Base-by-base conservation (phyloP, 2,888 invertebrate genomes). In the Euproctis similis region DNA sequence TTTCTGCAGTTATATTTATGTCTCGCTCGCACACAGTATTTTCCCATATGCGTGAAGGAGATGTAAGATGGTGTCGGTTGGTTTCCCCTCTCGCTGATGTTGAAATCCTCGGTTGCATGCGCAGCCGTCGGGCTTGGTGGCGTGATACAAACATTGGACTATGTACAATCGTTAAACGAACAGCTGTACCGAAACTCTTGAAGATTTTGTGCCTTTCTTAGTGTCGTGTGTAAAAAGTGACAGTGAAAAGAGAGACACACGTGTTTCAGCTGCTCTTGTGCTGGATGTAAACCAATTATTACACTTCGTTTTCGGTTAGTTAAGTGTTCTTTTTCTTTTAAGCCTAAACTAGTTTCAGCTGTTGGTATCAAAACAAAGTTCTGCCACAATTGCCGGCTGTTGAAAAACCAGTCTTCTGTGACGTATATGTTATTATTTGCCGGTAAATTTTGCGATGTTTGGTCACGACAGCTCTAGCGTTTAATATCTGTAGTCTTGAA, bases 21-120 rank as follows among this genome's bases (percentile, higher is more conserved):
- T 75, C 62, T 68, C 71, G 41, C 26, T 26, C 34, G 34, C 31
- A 12, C 28, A 39, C 29, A 23, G 39, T 14, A 18, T 18, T 10
- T 12, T 17, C n/a, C 18, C 13, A 30, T 37, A 44, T 26, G 78
- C 51, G 56, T 26, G 58, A 81, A 55, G 42, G 77, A 69, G 78
- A 76, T 48, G 46, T 39, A 40, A 28, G 31, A 41, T 57, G 32
- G 42, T 43, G 46, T 39, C 40, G 46, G 47, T 44, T 49, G 54
- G 56, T 44, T 57, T 65, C 66, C 69, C 70, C 68, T 65, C 61
- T 59, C 63, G 56, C 37, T 50, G 54, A 60, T 81, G 75, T 76
- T 53, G 81, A 73, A 76, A 82, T 70, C 65, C 58, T 59, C 42
- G 66, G 67, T 72, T 75, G 77, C 74, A 63, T 62, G 70, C 73